A percentile compares a stretch with the other conserved stretches of the same genome.
phyloP scores from a whole-genome alignment of 64 coral and sea anemone genomes.

The Orbicella faveolata region DNA sequence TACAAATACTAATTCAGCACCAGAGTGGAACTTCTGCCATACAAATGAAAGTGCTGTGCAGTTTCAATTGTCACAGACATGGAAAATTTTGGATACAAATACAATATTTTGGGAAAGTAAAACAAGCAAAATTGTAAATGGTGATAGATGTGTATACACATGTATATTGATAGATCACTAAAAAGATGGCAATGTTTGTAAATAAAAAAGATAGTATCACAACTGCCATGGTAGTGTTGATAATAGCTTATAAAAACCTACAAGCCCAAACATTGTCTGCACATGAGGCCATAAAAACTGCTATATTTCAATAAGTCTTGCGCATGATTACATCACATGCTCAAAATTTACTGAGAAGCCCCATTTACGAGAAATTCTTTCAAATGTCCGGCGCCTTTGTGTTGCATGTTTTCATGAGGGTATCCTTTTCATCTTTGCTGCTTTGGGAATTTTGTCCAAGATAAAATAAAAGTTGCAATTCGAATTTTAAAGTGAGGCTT shows the following conservation, averaged over 20 bases:
- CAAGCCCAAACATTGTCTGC: too few species aligned
- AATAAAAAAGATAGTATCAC: background rate
- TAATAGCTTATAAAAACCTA: background rate
- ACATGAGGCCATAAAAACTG: too few species aligned
- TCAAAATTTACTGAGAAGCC: too few species aligned
- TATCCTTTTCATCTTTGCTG: too few species aligned
- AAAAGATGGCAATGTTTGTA: constrained; percentile 16
- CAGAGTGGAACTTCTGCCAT: background rate
- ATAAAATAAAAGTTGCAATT: too few species aligned
- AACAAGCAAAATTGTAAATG: constrained; percentile 20
- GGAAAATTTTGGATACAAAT: background rate
- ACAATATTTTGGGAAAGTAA: background rate
- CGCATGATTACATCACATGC: too few species aligned
- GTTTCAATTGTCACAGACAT: background rate
- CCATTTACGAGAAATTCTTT: too few species aligned
- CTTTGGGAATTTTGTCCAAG: too few species aligned
- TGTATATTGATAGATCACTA: background rate
- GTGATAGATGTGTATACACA: background rate
- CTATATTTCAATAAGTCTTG: too few species aligned
- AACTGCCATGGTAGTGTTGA: background rate
- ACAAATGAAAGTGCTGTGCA: background rate
- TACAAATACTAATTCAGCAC: background rate
- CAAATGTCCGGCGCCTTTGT: too few species aligned
- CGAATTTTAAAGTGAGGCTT: too few species aligned
- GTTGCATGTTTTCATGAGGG: too few species aligned